Evolutionary conservation across 2,888 invertebrate species (phyloP), one percentile per base, ranked within the genome.

Genomic region (Drosophila nigricruria): DNA sequence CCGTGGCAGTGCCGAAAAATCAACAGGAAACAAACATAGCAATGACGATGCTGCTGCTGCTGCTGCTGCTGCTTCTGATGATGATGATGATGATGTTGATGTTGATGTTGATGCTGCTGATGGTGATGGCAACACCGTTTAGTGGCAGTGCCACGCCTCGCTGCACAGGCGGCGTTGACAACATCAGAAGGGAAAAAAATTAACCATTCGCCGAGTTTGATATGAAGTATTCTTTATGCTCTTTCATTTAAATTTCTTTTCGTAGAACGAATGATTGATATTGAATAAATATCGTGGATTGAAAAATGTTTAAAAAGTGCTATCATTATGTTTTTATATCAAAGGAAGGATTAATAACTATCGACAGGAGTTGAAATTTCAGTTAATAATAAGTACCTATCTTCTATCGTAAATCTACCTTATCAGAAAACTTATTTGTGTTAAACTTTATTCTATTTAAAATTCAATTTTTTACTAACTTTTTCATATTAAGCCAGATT

Each of bases 11-110:
- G 88, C 88, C 84, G 79, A 88, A 87, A 87, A 90, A 87, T 87
- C 86, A 87, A 87, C 86, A 87, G 86, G 90, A 87, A 86, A 79
- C 89, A 77, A 89, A 89, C 87, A 89, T 77, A 72, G 66, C 78
- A 70, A 73, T 57, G 60, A 42, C 43, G 42, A 12, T 43, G 23
- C 14, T 62, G 71, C 5, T 36, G 56, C 25, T 67, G 67, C 9
- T 73, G 61, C 36, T 63, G 74, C 40, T 58, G 69, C 34, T 62
- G 74, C 47, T 65, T 68, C 3, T 38, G 60, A 27, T 73, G 65
- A 16, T 73, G 66, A 36, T 63, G 67, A 50, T 60, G 66, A 45
- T 66, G 69, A 16, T 79, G 61, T 23, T 63, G 67, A 47, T 60
- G 77, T 50, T 63, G 69, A 20, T 52, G 50, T 16, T 49, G 49